Evolutionary conservation across 2,797 vertebrate genomes (phyloP).

Genomic region (Rhabdomys pumilio): DNA sequence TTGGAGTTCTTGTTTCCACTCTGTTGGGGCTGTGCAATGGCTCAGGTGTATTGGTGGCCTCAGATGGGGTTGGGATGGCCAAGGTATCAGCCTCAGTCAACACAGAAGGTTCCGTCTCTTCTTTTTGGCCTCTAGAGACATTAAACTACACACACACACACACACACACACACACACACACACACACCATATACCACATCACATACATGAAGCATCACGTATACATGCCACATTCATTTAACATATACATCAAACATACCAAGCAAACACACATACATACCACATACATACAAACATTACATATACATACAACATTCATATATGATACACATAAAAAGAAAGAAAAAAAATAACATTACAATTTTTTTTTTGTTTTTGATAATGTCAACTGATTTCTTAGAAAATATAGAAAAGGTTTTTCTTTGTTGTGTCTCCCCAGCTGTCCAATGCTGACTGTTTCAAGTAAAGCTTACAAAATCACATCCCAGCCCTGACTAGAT

Average conservation of each 20-base stretch:
- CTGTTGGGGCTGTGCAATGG: background rate
- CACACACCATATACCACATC: background rate
- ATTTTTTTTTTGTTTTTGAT: constrained; percentile 23
- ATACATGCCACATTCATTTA: background rate
- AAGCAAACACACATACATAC: background rate
- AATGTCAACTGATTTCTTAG: constrained; percentile 46
- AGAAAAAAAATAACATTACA: constrained; percentile 20
- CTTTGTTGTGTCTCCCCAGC: background rate
- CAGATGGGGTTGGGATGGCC: background rate
- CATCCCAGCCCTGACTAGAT: background rate
- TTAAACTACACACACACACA: constrained; percentile 72
- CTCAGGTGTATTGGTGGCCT: background rate
- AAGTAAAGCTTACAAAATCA: constrained; percentile 18
- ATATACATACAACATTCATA: background rate
- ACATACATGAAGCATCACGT: background rate
- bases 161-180: background rate
- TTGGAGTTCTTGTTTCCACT: constrained; percentile 46
- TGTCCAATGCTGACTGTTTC: background rate
- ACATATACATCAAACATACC: background rate
- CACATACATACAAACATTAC: background rate
- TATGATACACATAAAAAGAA: background rate
- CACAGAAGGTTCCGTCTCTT: background rate
- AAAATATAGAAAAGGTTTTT: constrained; percentile 16
- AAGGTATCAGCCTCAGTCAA: background rate
- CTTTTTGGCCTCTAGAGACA: background rate